A percentile compares a stretch with the other conserved stretches of the same genome.
These are phyloP conservation scores for Tenthredo livida DNA, from an alignment of 2,888 invertebrate genomes.

Conservation along the genomic window DNA sequence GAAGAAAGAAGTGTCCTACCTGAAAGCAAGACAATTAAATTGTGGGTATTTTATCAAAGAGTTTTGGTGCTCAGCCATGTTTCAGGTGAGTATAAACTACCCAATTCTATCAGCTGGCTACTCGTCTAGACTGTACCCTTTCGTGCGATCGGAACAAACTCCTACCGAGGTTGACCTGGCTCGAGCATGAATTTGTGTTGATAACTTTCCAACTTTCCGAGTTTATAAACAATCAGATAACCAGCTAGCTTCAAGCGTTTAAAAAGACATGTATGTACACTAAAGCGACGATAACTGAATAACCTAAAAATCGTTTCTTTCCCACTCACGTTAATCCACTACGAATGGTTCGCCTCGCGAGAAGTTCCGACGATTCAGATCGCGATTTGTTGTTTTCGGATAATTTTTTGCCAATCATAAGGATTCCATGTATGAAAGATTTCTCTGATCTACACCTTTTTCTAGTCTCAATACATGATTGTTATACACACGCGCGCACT, in stretches of 20 bases:
- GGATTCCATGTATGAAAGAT: too few species aligned
- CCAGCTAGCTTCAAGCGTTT: neutral
- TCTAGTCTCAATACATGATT: neutral
- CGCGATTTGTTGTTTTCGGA: neutral
- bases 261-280: neutral
- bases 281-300: neutral
- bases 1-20: neutral
- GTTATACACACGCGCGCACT: neutral
- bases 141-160: neutral
- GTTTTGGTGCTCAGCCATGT: neutral
- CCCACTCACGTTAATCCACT: neutral
- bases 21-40: neutral
- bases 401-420: too few species aligned
- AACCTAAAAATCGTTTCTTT: slow-evolving; percentile 13
- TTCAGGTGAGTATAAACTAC: neutral
- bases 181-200: neutral
- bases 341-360: neutral
- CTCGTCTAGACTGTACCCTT: neutral
- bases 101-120: neutral
- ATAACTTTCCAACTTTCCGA: neutral
- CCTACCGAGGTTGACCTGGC: neutral
- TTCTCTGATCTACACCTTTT: neutral
- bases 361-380: neutral
- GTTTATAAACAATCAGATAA: neutral
- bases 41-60: neutral